Percentiles rank a stretch among this genome's conserved stretches.
Evolutionary conservation across 2,888 invertebrate genomes (phyloP).

Genomic region (Drosophila formosana): DNA sequence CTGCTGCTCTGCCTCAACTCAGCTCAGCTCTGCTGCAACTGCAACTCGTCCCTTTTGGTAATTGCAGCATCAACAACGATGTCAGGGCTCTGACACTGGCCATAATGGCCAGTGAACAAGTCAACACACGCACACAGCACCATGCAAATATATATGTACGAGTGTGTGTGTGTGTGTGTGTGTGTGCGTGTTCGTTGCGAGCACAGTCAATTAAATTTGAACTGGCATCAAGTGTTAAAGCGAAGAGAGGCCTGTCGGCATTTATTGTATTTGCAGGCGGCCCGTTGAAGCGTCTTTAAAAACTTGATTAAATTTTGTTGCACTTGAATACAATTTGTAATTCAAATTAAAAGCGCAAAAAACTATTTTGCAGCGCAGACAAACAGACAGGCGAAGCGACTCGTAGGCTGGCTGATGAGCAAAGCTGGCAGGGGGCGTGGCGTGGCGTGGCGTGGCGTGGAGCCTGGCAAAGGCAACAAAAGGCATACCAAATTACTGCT

Average conservation of each 20-base stretch:
- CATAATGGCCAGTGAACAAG: constrained; percentile 60
- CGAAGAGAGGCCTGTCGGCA: constrained; percentile 39
- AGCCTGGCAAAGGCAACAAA: constrained; percentile 53
- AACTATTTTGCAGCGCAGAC: constrained; percentile 39
- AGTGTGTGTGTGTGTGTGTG: constrained; percentile 27
- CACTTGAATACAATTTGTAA: constrained; percentile 73
- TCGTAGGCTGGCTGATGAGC: background rate
- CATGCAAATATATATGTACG: constrained; percentile 16
- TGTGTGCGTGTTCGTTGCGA: constrained; percentile 32
- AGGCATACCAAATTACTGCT: constrained; percentile 76
- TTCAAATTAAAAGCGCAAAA: constrained; percentile 78
- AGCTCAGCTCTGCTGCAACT: constrained; percentile 16
- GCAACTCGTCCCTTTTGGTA: constrained; percentile 36
- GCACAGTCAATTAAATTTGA: constrained; percentile 77
- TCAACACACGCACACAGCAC: constrained; percentile 32
- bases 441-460: background rate
- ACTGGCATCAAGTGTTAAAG: constrained; percentile 77
- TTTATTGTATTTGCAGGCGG: constrained; percentile 49
- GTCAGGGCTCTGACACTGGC: constrained; percentile 36
- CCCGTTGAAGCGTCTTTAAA: constrained; percentile 41
- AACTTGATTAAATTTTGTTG: constrained; percentile 69
- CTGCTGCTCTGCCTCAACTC: constrained; percentile 11
- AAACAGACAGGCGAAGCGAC: constrained; percentile 1
- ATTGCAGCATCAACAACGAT: constrained; percentile 56
- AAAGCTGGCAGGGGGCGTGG: background rate